These are phyloP conservation scores for Holacanthella duospinosa DNA, from an alignment of 2,888 invertebrate genomes.

Conservation along the genomic window DNA sequence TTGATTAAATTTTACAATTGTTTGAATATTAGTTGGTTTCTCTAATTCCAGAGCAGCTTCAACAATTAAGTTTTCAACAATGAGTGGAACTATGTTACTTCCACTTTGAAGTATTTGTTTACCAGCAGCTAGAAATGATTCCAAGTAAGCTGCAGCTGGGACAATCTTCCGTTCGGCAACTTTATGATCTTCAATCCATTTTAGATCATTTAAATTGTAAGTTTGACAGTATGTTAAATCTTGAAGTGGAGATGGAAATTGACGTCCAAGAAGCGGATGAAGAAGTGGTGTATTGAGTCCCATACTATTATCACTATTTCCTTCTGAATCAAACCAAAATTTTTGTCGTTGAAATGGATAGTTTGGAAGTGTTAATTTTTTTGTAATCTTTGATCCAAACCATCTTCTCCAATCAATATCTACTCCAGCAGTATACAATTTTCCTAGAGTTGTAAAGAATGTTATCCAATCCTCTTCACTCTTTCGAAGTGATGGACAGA, in stretches of 20 bases:
- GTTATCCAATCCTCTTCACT: slow-evolving; percentile 1
- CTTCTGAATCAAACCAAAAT: not conserved
- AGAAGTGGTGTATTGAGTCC: not conserved
- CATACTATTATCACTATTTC: not conserved
- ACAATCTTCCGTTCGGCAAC: not conserved
- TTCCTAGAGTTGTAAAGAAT: not conserved
- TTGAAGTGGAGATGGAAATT: not conserved
- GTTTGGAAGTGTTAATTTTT: not conserved
- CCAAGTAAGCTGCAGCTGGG: slow-evolving; percentile 6
- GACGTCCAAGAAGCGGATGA: slow-evolving; percentile 5
- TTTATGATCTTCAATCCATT: not conserved
- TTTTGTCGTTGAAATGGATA: slow-evolving; percentile 9
- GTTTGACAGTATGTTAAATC: not conserved
- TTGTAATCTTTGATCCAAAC: not conserved
- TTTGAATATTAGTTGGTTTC: slow-evolving; percentile 21
- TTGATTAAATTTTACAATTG: slow-evolving; percentile 7
- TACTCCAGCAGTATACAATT: not conserved
- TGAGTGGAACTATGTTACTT: not conserved
- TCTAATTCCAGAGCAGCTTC: slow-evolving; percentile 24
- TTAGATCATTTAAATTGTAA: not conserved
- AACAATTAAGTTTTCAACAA: slow-evolving; percentile 21
- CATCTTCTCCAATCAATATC: not conserved
- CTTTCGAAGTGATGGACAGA: not conserved
- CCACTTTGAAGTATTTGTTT: not conserved
- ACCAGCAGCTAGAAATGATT: slow-evolving; percentile 2